Conservation (phyloP, 2,888 invertebrate genomes). For the Oscheius sp. region DNA sequence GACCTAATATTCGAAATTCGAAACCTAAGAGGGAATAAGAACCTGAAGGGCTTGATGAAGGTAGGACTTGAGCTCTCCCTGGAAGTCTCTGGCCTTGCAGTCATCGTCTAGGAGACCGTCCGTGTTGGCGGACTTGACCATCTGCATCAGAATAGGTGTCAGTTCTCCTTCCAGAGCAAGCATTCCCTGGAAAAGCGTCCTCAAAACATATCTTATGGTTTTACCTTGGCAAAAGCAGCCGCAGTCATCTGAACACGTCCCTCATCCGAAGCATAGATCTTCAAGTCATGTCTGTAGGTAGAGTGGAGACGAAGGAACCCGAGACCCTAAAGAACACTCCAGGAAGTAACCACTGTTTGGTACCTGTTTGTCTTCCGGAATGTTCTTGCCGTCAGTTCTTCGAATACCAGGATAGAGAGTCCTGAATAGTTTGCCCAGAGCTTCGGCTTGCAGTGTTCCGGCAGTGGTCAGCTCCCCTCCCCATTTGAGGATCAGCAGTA, state of each 20-base stretch:
- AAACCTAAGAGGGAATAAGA: background rate
- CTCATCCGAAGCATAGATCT: slow-evolving; percentile 97
- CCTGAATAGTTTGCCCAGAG: slow-evolving; percentile 89
- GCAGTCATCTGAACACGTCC: slow-evolving; percentile 99
- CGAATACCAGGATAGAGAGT: slow-evolving; percentile 89
- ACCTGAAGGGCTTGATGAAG: slow-evolving; percentile 71
- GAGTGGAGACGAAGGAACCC: slow-evolving; percentile 94
- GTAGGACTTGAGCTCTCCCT: slow-evolving; percentile 69
- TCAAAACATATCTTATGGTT: background rate
- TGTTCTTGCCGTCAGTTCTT: slow-evolving; percentile 69
- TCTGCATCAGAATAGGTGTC: slow-evolving; percentile 92
- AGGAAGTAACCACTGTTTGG: background rate
- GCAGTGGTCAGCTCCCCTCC: slow-evolving; percentile 98
- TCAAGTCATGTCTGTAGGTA: slow-evolving; percentile 82
- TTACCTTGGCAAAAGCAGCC: slow-evolving; percentile 93
- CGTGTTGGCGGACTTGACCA: slow-evolving; percentile 92
- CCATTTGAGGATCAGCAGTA: slow-evolving; percentile 98
- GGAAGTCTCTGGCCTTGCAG: slow-evolving; percentile 80
- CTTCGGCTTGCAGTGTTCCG: slow-evolving; percentile 77
- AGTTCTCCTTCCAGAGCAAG: slow-evolving; percentile 96
- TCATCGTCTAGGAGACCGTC: slow-evolving; percentile 92
- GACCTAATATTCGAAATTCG: slow-evolving; percentile 42
- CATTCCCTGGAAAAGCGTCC: slow-evolving; percentile 79
- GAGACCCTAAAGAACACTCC: slow-evolving; percentile 79
- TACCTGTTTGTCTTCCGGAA: slow-evolving; percentile 70